Percentiles rank a stretch among this genome's conserved stretches.
Evolutionary conservation across 2,797 vertebrate species (phyloP).

Genomic region (Lacerta agilis): DNA sequence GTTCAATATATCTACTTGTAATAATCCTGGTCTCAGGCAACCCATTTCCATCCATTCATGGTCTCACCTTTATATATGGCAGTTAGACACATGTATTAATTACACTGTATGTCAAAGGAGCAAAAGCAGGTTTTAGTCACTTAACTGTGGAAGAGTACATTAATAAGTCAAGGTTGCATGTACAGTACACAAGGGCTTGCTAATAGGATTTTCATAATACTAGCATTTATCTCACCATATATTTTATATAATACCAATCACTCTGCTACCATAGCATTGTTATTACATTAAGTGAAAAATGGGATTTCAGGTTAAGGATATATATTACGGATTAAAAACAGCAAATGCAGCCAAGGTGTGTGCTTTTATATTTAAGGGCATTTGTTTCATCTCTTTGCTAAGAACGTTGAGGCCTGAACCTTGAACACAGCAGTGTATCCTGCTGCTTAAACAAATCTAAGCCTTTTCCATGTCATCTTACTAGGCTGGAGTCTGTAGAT

Average conservation of each 20-base stretch:
- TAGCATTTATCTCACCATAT: conserved; percentile 70
- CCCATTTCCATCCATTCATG: conserved; percentile 56
- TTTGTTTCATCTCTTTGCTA: conserved; percentile 24
- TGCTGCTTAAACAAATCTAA: conserved; percentile 16
- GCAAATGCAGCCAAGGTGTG: neutral
- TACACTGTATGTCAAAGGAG: conserved; percentile 67
- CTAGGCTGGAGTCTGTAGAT: fast-evolving
- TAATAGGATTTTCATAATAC: conserved; percentile 80
- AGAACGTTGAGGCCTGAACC: conserved; percentile 2
- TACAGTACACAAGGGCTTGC: conserved; percentile 53
- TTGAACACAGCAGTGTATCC: neutral
- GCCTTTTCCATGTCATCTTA: neutral
- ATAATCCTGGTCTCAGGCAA: conserved; percentile 66
- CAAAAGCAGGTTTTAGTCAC: conserved; percentile 70
- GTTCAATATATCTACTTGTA: conserved; percentile 47
- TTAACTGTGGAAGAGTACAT: conserved; percentile 65
- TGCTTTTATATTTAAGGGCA: conserved; percentile 2
- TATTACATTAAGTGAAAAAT: conserved; percentile 66
- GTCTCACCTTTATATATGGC: conserved; percentile 64
- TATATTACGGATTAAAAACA: conserved; percentile 37
- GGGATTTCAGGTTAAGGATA: conserved; percentile 61
- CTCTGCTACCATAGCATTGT: conserved; percentile 53
- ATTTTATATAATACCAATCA: conserved; percentile 70
- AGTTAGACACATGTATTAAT: conserved; percentile 76
- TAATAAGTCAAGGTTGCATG: conserved; percentile 70